Evolutionary conservation across 2,888 invertebrate species (phyloP), one percentile per base, ranked within the genome.

Genomic region (Buathra laborator): DNA sequence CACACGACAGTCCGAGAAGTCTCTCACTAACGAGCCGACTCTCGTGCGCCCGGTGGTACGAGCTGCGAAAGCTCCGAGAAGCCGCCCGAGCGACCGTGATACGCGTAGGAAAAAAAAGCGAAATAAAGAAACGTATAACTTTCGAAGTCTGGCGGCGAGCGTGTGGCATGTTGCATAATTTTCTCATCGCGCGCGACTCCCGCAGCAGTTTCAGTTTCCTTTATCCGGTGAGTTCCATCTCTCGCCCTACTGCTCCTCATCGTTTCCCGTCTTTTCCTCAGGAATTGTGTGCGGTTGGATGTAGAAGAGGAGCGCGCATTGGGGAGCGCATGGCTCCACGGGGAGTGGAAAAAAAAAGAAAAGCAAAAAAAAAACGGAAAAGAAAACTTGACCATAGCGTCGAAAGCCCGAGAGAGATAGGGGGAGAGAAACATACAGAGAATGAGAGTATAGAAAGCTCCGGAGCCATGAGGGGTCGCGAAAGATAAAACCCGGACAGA

Each of bases 81-180:
- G 59, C 32, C 32, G 12, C 0, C n/a, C 59, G 32, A 29, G 59
- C 59, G 14, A 32, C 51, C 12, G 16, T 10, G 43, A 24, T 37
- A 48, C 6, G 51, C 12, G 64, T 19, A 43, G 14, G 71, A 62
- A 72, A 32, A 59, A 59, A 32, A 4, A 59, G 29, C 14, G 6
- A 59, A 59, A 59, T 24, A 59, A 29, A 24, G 14, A 32, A 32
- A 32, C 32, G 59, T 32, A 48, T 48, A 32, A 80, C 59, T 75
- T 68, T 72, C 71, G 68, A 74, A 72, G 51, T 32, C 37, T 80
- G 51, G 46, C 37, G 46, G 37, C 66, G 66, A 83, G 53, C 19
- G 53, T 74, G 67, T 29, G 74, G 83, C 75, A 44, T 62, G 75
- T 83, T 80, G 83, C 75, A 83, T 83, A 83, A 83, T 83, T 83